Evolutionary conservation across 2,888 invertebrate genomes (phyloP).

Genomic region (Eupithecia vulgata): DNA sequence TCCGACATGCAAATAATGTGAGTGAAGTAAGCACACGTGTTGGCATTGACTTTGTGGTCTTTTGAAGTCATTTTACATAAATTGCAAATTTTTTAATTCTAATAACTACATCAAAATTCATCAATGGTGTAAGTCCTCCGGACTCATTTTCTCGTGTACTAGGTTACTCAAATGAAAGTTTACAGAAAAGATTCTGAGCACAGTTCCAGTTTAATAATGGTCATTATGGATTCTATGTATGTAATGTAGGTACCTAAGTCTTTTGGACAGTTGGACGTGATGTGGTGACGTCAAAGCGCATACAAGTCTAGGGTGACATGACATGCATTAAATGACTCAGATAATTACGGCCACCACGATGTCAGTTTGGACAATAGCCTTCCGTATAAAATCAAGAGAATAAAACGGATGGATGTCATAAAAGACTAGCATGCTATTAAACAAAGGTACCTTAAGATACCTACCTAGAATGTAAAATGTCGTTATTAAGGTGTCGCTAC

Average conservation of each 20-base stretch:
- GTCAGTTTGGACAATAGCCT: slow-evolving; percentile 33
- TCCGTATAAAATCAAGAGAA: slow-evolving; percentile 24
- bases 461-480: not conserved
- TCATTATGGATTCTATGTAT: too few species aligned
- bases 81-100: not conserved
- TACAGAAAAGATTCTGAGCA: not conserved
- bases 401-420: not conserved
- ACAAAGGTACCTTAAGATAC: not conserved
- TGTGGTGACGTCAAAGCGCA: not conserved
- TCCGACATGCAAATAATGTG: slow-evolving; percentile 24
- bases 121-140: not conserved
- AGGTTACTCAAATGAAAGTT: not conserved
- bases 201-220: not conserved
- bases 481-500: not conserved
- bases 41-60: slow-evolving; percentile 22
- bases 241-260: not conserved
- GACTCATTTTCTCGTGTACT: not conserved
- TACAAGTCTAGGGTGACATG: not conserved
- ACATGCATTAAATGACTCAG: not conserved
- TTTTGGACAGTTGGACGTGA: not conserved
- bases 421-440: not conserved
- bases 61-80: not conserved
- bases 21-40: slow-evolving; percentile 12
- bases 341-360: slow-evolving; percentile 38
- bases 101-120: not conserved